phyloP scores from a whole-genome alignment of 1,140 invertebrate genomes.

The Phortica variegata region DNA sequence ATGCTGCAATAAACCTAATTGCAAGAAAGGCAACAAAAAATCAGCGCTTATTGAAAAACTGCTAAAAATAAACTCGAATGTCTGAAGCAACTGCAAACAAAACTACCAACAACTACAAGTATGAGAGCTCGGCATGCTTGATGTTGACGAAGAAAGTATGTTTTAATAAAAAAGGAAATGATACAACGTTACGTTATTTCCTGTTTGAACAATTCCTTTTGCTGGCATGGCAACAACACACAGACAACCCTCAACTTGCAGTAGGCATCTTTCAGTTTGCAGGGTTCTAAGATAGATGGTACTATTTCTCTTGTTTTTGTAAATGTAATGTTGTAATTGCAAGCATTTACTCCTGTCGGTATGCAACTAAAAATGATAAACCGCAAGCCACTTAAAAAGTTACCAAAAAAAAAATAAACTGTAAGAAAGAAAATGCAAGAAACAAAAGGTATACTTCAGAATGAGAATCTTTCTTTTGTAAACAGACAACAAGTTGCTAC shows the following conservation, averaged over 20 bases:
- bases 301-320: too few relatives aligned
- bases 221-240: constrained; percentile 13
- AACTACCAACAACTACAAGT: not conserved
- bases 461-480: too few relatives aligned
- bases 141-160: constrained; percentile 43
- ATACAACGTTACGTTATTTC: constrained; percentile 53
- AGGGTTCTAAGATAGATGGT: too few relatives aligned
- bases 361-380: constrained; percentile 38
- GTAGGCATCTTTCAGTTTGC: too few relatives aligned
- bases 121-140: constrained; percentile 4
- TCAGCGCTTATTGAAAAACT: constrained; percentile 21
- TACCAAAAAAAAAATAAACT: too few relatives aligned
- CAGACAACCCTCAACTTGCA: not conserved
- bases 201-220: constrained; percentile 49
- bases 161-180: constrained; percentile 55
- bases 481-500: too few relatives aligned
- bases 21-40: constrained; percentile 1
- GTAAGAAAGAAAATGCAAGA: too few relatives aligned
- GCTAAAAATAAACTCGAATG: constrained; percentile 29
- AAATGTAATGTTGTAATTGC: not conserved
- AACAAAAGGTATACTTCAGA: too few relatives aligned
- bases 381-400: constrained; percentile 47
- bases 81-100: constrained; percentile 14
- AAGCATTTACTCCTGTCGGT: constrained; percentile 22
- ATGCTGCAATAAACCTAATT: constrained; percentile 22